Percentiles rank a stretch among this genome's conserved stretches.
phyloP scores from a whole-genome alignment of 1,140 invertebrate genomes.

The Lepidostoma basale region DNA sequence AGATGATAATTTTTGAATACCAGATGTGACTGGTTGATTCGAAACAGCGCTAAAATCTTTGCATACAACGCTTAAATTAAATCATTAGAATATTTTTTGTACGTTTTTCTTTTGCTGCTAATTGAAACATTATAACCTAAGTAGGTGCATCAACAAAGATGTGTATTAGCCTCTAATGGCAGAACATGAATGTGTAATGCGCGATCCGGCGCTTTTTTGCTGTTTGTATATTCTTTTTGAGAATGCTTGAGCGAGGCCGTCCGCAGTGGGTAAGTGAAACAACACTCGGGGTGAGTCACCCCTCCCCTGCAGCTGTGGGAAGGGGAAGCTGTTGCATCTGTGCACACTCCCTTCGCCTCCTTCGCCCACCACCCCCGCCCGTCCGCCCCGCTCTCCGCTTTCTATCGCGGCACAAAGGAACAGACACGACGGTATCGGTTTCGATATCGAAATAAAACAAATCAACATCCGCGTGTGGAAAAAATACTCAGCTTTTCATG shows the following conservation, averaged over 20 bases:
- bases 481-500: too few relatives aligned
- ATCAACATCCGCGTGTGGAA: too few relatives aligned
- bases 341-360: background rate
- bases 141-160: background rate
- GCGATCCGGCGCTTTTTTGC: constrained; percentile 1
- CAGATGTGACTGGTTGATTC: too few relatives aligned
- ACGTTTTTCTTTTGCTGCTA: too few relatives aligned
- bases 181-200: background rate
- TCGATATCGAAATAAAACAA: too few relatives aligned
- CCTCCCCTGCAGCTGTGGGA: background rate
- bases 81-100: too few relatives aligned
- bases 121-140: background rate
- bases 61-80: too few relatives aligned
- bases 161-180: constrained; percentile 14
- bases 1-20: too few relatives aligned
- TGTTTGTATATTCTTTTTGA: constrained; percentile 42
- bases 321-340: constrained; percentile 41
- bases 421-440: constrained; percentile 6
- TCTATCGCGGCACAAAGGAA: constrained; percentile 4
- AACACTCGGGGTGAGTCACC: constrained; percentile 36
- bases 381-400: too few relatives aligned
- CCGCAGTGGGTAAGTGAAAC: constrained; percentile 41
- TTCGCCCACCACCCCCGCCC: background rate
- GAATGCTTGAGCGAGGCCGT: constrained; percentile 39
- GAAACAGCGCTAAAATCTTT: too few relatives aligned